Evolutionary conservation across 2,797 vertebrate species (phyloP), one percentile per base, ranked within the genome.

Genomic region (Pseudocheirus occidentalis): DNA sequence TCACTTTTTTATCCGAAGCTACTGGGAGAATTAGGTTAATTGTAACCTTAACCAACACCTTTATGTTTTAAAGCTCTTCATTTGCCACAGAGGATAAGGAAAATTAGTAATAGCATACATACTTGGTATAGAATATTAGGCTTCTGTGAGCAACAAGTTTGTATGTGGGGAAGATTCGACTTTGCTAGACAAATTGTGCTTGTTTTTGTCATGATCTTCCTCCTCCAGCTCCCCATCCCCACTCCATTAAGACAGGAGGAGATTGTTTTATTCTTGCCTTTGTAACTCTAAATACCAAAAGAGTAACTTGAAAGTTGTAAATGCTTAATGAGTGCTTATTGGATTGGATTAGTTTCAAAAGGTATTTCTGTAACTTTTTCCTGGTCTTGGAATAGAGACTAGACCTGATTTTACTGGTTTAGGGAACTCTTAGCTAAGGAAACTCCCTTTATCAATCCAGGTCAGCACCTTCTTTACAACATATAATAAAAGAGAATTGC

Each of bases 141-240:
- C 95, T 40, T 57, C n/a, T 93, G 0, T 46, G 55, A 57, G 40
- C 5, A 54, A 50, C 62, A 94, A 93, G 93, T 92, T 95, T 46
- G 55, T 11, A 31, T 95, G 92, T 91, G 50, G 55, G 50, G 34
- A 90, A 90, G 28, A n/a, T 95, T 52, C 58, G 62, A 0, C 93
- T 97, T 92, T 93, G 27, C 90, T 95, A 34, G n/a, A 93, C 40
- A 21, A 94, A 92, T 90, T n/a, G 93, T 27, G 28, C 95, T 50
- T 92, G 57, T 81, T 95, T 95, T 92, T 95, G 40, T 92, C 21
- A 24, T 66, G 34, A 40, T 40, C 66, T 46, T 81, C 40, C 66
- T 81, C 18, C 6, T 46, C n/a, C 59, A 66, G 29, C 58, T 31
- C 59, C 59, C 31, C 40, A 21, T 5, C 2, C n/a, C 66, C 6